Evolutionary conservation across 2,888 invertebrate species (phyloP), one percentile per base, ranked within the genome.

Genomic region (Tineola bisselliella): DNA sequence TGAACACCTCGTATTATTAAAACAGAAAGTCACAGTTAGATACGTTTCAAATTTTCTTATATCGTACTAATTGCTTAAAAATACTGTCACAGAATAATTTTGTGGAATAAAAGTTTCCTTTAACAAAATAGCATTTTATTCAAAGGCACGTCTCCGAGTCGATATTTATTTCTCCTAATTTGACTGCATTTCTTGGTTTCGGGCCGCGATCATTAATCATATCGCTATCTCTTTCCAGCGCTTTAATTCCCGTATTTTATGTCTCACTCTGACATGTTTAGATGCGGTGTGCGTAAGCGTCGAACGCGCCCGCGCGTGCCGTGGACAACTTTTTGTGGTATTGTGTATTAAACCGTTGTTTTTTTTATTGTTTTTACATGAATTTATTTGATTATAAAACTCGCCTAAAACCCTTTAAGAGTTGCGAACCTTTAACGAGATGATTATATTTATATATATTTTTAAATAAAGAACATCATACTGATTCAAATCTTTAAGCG

Each of bases 111-210:
- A 25, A 25, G 2, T 38, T 38, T 38, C 10, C 38, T 15, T n/a
- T 15, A 48, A 17, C n/a, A 15, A 48, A 48, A 48, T 15, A 56
- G 48, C 8, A 6, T 48, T 33, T 59, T 44, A 59, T 60, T 58
- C 38, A 11, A 43, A 19, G 58, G 11, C 62, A 10, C 33, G 13
- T 48, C 44, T 44, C 57, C 43, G 19, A 25, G 66, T 69, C 71
- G 67, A 78, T 81, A 78, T 81, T 81, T 81, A 81, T 79, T 81
- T 80, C 79, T 79, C 71, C 77, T 81, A 84, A 86, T 84, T 84
- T 82, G 79, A 82, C 77, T 81, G 76, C 77, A 81, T 84, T 81
- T 83, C 81, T 81, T 70, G 70, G 70, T 74, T 77, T 68, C 66
- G 65, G 69, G 78, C 73, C 77, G 81, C 74, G 73, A 68, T 70